These are phyloP conservation scores for Dasypogon diadema DNA, from an alignment of 2,888 invertebrate species.

Conservation along the genomic window DNA sequence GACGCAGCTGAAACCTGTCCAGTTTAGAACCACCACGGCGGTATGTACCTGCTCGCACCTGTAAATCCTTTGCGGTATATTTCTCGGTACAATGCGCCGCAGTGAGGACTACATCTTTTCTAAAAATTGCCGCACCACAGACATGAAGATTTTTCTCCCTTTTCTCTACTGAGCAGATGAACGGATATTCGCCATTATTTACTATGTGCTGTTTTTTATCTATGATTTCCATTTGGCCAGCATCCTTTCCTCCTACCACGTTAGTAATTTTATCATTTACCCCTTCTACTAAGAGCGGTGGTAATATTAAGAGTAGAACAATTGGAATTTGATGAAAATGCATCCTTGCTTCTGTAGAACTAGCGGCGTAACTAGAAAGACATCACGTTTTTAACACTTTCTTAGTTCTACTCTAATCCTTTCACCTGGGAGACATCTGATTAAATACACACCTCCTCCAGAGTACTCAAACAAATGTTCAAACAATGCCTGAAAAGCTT, in stretches of 20 bases:
- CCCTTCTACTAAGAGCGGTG: too few species aligned
- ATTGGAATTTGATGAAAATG: too few species aligned
- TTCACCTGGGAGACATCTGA: too few species aligned
- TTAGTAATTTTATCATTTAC: too few species aligned
- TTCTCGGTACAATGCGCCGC: constrained; percentile 20
- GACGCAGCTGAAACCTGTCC: neutral
- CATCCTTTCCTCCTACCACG: neutral
- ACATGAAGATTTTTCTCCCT: neutral
- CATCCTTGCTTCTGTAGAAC: too few species aligned
- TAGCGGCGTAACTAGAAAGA: too few species aligned
- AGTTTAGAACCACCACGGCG: neutral
- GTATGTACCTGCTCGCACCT: neutral
- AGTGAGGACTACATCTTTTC: neutral
- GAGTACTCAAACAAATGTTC: too few species aligned
- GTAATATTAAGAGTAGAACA: too few species aligned
- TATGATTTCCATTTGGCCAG: neutral
- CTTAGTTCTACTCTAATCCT: too few species aligned
- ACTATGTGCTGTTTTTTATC: neutral
- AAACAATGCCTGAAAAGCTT: too few species aligned
- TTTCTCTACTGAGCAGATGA: neutral
- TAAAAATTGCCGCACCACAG: constrained; percentile 17
- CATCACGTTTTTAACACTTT: too few species aligned
- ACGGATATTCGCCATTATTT: constrained; percentile 29
- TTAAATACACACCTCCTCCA: too few species aligned
- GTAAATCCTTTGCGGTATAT: neutral